Base-by-base conservation (phyloP, 2,888 invertebrate genomes). In the Acleris holmiana region DNA sequence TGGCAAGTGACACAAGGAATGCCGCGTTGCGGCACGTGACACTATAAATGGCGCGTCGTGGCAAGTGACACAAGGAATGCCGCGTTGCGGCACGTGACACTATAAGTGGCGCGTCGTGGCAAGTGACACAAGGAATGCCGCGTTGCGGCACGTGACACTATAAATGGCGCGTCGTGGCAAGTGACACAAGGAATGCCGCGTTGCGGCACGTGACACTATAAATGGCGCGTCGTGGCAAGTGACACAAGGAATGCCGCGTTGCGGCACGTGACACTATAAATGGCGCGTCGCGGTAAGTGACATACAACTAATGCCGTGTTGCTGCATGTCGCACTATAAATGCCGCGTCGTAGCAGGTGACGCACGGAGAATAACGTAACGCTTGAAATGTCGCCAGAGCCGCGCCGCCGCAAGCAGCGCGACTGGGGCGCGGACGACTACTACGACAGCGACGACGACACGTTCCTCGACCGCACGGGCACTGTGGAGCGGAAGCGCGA, bases 401-500 rank as follows among this genome's bases (percentile, higher is more conserved):
- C 96, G 0, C 94, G 96, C n/a, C 96, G 97, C 65, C 93, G 96
- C 0, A 97, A 97, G 82, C 87, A 93, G 10, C 95, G 95, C 71
- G 95, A 96, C 73, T 96, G 97, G 94, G 94, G 95, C 76, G 97
- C 97, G 3, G 97, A 99, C 77, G 99, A 98, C 85, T 98, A 94
- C 82, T 98, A 98, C 83, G 97, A 97, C 73, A 97, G 97, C 1
- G 99, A 99, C 77, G 99, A 99, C 67, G 99, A 99, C 84, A 96
- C 96, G 21, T 99, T 97, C 91, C 93, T 98, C 60, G 99, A 99
- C 84, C 93, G 99, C 68, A 99, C 99, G 0, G 99, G 99, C 1
- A 95, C 96, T 62, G 95, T 99, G 21, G 98, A 99, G 84, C 94
- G 94, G 73, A 99, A 98, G 82, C 94, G 99, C 7, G 94, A 95